Base-by-base conservation (phyloP, 2,113 vertebrate species). In the Cinclus mexicanus region DNA sequence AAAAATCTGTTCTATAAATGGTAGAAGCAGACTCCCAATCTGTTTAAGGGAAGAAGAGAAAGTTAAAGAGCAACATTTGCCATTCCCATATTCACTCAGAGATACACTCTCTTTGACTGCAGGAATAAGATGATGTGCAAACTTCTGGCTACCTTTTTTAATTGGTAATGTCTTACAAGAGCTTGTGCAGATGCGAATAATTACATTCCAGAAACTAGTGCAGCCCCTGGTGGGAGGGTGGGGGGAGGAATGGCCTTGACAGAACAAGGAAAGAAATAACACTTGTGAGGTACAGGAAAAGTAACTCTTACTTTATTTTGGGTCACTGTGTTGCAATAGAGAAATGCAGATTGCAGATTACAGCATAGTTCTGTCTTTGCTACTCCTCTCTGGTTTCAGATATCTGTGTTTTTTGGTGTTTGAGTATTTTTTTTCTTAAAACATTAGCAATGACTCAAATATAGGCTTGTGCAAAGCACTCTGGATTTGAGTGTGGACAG, bases 401-500 rank as follows among this genome's bases (percentile, higher is more conserved):
- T 41, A 64, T 65, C 42, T 64, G 28, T 72, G 37, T 1, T 42
- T 42, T 90, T 52, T 63, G 35, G 12, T 63, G 47, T 37, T 56
- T 63, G 26, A 12, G 15, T 44, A 10, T 10, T 35, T 26, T 84
- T 47, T 72, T 61, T 16, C 33, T 82, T 57, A 60, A 49, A 74
- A 64, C 12, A 56, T 91, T 49, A 83, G 41, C 46, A 65, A 16
- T 87, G 74, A 78, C 42, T 91, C 77, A 64, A 64, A 67, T 76
- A 64, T 1, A n/a, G 63, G 39, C 57, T 91, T 64, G 42, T 86
- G 53, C 79, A 81, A 92, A 88, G 91, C 71, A 64, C 65, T 92
- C 53, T 55, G 68, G 41, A 61, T 96, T 80, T 95, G 35, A 80
- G 63, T 65, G 80, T 89, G 72, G 86, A 89, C 83, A 79, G 46